These are phyloP conservation scores for Agrotis segetum DNA, from an alignment of 2,888 invertebrate species.

Conservation along the genomic window DNA sequence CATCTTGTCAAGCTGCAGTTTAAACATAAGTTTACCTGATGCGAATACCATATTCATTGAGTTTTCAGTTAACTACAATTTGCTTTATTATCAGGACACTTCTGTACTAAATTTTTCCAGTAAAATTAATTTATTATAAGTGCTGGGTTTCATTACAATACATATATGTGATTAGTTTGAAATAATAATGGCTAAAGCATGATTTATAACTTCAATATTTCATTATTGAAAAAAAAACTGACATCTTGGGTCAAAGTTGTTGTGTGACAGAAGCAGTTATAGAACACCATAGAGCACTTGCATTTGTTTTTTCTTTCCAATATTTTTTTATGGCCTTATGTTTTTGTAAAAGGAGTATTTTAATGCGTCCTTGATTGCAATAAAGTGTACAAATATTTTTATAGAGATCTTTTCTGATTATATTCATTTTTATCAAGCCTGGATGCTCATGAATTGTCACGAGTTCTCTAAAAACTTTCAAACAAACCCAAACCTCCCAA, in stretches of 20 bases:
- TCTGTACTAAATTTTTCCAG: not conserved
- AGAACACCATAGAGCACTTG: not conserved
- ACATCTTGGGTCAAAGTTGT: slow-evolving; percentile 4
- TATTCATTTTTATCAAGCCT: not conserved
- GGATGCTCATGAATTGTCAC: not conserved
- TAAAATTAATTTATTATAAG: not conserved
- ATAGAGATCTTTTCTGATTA: no score
- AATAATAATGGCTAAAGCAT: not conserved
- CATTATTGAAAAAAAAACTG: not conserved
- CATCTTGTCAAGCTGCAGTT: no score
- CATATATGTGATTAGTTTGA: not conserved
- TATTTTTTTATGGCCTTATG: not conserved
- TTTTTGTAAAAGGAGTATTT: slow-evolving; percentile 19
- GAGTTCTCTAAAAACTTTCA: not conserved
- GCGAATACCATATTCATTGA: slow-evolving; percentile 22
- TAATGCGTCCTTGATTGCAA: not conserved
- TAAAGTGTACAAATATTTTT: not conserved
- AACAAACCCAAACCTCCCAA: not conserved
- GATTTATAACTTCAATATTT: slow-evolving; percentile 9
- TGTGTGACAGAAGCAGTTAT: slow-evolving; percentile 14
- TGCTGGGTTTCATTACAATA: not conserved
- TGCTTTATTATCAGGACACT: not conserved
- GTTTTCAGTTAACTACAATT: not conserved
- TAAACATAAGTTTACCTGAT: slow-evolving; percentile 18
- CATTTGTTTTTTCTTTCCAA: slow-evolving; percentile 10